Percentiles rank a stretch among this genome's conserved stretches.
These are phyloP conservation scores for Apus apus DNA, from an alignment of 2,113 vertebrate genomes.

Conservation along the genomic window DNA sequence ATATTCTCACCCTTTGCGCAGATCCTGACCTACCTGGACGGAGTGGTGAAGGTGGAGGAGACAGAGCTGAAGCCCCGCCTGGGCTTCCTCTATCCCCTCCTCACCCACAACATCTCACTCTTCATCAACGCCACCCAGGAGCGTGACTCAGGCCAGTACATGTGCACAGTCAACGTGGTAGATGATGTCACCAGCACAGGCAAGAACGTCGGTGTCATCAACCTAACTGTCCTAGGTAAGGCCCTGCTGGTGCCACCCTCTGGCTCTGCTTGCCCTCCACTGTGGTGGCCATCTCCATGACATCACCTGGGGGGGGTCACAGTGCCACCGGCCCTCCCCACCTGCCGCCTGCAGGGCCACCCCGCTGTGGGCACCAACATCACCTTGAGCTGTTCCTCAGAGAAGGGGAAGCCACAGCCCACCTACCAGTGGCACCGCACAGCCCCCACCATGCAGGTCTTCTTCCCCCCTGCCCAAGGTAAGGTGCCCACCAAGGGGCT, in stretches of 20 bases:
- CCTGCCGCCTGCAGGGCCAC: constrained; percentile 79
- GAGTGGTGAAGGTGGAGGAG: constrained; percentile 70
- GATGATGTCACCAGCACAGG: constrained; percentile 46
- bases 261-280: accelerated
- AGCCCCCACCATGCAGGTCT: constrained; percentile 77
- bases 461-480: constrained; percentile 85
- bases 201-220: constrained; percentile 60
- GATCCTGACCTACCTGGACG: constrained; percentile 82
- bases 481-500: constrained; percentile 13
- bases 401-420: constrained; percentile 84
- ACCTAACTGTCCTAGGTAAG: constrained; percentile 86
- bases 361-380: constrained; percentile 83
- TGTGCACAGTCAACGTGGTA: constrained; percentile 82
- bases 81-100: constrained; percentile 79
- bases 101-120: constrained; percentile 85
- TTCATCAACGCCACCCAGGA: constrained; percentile 85
- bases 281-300: too few relatives aligned
- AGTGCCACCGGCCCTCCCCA: constrained; percentile 88
- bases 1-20: not conserved
- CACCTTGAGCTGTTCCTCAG: constrained; percentile 87
- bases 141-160: constrained; percentile 84
- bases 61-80: constrained; percentile 71
- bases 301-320: not conserved
- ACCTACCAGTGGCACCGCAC: constrained; percentile 84
- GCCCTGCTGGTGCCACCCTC: accelerated